Evolutionary conservation across 2,888 invertebrate species (phyloP).

Genomic region (Lydus trimaculatus): DNA sequence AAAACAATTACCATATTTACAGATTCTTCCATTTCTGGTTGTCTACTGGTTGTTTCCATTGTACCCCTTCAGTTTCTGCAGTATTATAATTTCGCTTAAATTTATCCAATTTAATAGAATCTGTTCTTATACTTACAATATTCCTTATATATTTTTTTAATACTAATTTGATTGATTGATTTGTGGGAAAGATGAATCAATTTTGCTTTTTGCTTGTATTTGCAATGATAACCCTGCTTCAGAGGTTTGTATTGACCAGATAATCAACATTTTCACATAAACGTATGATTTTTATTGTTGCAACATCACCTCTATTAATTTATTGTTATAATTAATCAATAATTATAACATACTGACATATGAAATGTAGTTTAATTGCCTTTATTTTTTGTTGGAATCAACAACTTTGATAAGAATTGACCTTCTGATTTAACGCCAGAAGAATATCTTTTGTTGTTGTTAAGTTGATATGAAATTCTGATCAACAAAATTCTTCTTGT

Average conservation of each 20-base stretch:
- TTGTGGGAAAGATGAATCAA: background rate
- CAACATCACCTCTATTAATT: too few species aligned
- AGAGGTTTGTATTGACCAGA: background rate
- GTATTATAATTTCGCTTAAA: background rate
- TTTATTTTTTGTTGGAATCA: slow-evolving; percentile 2
- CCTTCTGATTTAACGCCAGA: slow-evolving; percentile 15
- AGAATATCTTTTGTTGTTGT: slow-evolving; percentile 1
- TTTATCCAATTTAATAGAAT: background rate
- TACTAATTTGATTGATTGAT: background rate
- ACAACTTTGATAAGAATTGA: slow-evolving; percentile 16
- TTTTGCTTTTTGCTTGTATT: background rate
- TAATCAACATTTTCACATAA: background rate
- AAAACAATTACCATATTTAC: background rate
- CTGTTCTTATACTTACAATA: background rate
- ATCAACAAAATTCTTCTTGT: too few species aligned
- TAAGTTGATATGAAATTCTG: too few species aligned
- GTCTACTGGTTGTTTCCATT: background rate
- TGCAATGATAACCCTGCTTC: background rate
- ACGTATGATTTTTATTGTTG: too few species aligned
- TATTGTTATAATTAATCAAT: background rate
- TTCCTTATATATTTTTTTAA: too few species aligned
- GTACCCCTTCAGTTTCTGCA: background rate
- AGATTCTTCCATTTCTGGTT: background rate
- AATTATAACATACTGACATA: background rate
- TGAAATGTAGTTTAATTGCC: background rate